Conservation (phyloP, 64 coral and sea anemone genomes). For the Porites australiensis region DNA sequence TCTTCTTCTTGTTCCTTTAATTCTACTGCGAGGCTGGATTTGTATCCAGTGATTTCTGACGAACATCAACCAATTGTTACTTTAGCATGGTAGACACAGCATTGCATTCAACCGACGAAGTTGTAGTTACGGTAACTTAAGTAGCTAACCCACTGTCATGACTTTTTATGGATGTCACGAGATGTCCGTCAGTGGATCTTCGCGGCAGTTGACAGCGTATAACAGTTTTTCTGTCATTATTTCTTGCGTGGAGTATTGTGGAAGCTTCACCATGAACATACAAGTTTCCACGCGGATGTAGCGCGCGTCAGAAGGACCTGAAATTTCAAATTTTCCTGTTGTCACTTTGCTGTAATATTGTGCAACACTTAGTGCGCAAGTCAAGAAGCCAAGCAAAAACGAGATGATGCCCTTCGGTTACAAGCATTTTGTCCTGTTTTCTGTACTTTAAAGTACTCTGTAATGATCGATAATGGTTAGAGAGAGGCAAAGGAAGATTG, state of each 20-base stretch:
- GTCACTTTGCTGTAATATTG: not conserved
- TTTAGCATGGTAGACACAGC: no score
- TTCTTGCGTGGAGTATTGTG: conserved; percentile 93
- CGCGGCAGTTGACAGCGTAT: conserved; percentile 98
- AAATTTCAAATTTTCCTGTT: not conserved
- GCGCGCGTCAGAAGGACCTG: conserved; percentile 90
- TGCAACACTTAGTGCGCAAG: not conserved
- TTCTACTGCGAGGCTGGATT: not conserved
- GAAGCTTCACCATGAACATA: conserved; percentile 99
- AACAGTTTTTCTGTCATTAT: conserved; percentile 87
- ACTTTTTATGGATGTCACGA: not conserved
- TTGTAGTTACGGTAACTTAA: no score
- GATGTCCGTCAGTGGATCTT: conserved; percentile 94
- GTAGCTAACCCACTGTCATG: no score
- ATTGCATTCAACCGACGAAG: no score
- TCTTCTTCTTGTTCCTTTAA: not conserved
- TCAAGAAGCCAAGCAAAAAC: not conserved
- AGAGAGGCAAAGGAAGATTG: no score
- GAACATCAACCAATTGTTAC: no score
- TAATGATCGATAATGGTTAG: no score
- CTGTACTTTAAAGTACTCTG: no score
- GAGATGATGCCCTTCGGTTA: no score
- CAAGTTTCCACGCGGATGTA: conserved; percentile 98
- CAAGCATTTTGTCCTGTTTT: no score
- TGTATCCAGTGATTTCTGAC: not conserved